phyloP scores from a whole-genome alignment of 2,888 invertebrate genomes.

The Hyalella azteca region DNA sequence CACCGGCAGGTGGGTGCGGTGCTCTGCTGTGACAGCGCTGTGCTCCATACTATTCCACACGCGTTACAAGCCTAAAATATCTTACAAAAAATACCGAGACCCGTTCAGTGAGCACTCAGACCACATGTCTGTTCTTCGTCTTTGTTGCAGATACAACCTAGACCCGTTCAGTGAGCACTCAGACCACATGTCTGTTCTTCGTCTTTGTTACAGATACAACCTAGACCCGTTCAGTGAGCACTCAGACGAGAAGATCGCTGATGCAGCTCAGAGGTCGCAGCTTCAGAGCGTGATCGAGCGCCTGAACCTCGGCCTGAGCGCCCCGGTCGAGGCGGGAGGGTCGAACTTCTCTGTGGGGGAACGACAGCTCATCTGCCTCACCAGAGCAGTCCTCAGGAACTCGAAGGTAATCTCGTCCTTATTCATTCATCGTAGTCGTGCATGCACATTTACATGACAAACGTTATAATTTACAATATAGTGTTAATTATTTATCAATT shows the following conservation, averaged over 20 bases:
- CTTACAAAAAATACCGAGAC: constrained; percentile 66
- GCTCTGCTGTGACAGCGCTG: too few species aligned
- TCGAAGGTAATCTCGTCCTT: too few species aligned
- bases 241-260: constrained; percentile 64
- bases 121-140: too few species aligned
- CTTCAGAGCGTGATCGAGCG: constrained; percentile 62
- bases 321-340: constrained; percentile 55
- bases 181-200: constrained; percentile 64
- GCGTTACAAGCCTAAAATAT: too few species aligned
- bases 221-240: constrained; percentile 64
- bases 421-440: too few species aligned
- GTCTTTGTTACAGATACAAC: constrained; percentile 65
- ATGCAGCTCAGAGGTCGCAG: constrained; percentile 65
- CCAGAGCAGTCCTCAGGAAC: constrained; percentile 68
- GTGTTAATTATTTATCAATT: too few species aligned
- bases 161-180: constrained; percentile 63
- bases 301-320: constrained; percentile 42
- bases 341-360: constrained; percentile 67
- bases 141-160: constrained; percentile 65
- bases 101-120: constrained; percentile 63
- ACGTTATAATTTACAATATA: too few species aligned
- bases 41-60: too few species aligned
- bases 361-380: constrained; percentile 71
- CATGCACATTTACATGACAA: too few species aligned
- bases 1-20: constrained; percentile 60